Evolutionary conservation across 1,140 invertebrate genomes (phyloP), one percentile per base, ranked within the genome.

Genomic region (Ceratina japonica): DNA sequence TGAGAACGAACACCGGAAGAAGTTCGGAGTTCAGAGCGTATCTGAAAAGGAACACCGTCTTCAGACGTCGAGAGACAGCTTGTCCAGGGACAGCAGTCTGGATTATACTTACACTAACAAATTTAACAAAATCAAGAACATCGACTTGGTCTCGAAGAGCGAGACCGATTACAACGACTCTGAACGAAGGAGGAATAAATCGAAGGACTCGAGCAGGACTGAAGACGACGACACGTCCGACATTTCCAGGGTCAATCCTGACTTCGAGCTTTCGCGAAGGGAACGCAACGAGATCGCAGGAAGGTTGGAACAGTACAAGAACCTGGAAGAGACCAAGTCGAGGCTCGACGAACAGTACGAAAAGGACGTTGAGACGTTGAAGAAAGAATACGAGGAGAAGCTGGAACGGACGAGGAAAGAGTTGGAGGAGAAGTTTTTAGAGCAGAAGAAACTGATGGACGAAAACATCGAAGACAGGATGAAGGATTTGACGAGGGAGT

Each of bases 381-480:
- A 82, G 74, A 89, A 85, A n/a, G 88, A 90, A 18, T 84, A 88
- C 24, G 84, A 90, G 31, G 68, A 27, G 5, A 91, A 89, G 65
- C 71, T 92, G 5, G 86, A 89, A 86, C 90, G 82, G 82, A 93
- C 90, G 58, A 92, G 91, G 79, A 86, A 88, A 4, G 83, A 92
- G 37, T 52, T 94, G 7, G 89, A 93, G 31, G 91, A 93, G 51
- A 93, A 94, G 54, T 90, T 91, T 3, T 81, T 86, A 3, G 91
- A 92, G 52, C 93, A 95, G 80, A 93, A 93, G 66, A 79, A 85
- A 24, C 91, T 93, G 70, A 80, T 95, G 62, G 93, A 95, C 74
- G 82, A 85, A 16, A 87, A 88, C 8, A 84, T 93, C 52, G 86
- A 91, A 74, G 81, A 89, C 4, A 92, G 89, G 86, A 49, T 94